Evolutionary conservation across 92 coral and sea anemone species (phyloP).

Genomic region (Heliopora coerulea): DNA sequence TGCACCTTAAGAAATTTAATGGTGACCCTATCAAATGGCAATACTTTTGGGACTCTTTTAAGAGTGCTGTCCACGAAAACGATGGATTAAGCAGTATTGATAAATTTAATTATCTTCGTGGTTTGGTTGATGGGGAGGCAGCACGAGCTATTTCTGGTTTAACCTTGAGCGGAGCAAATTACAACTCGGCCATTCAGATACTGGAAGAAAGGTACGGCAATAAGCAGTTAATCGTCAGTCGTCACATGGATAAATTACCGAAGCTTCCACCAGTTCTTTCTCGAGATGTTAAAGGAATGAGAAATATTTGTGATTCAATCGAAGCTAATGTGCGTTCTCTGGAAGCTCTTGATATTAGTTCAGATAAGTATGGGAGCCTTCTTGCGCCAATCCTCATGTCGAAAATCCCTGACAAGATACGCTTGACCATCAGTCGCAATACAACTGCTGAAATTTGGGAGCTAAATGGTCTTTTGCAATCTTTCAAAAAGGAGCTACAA

Average conservation of each 20-base stretch:
- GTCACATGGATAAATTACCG: slow-evolving; percentile 45
- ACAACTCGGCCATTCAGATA: slow-evolving; percentile 14
- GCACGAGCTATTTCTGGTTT: slow-evolving; percentile 41
- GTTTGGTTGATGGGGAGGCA: slow-evolving; percentile 42
- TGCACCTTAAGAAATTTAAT: slow-evolving; percentile 36
- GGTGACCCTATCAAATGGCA: slow-evolving; percentile 52
- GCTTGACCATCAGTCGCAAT: slow-evolving; percentile 43
- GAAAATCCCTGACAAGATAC: slow-evolving; percentile 45
- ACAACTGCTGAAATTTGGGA: slow-evolving; percentile 37
- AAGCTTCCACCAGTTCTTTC: slow-evolving; percentile 43
- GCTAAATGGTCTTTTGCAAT: slow-evolving; percentile 16
- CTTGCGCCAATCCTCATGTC: slow-evolving; percentile 55
- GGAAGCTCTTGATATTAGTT: slow-evolving; percentile 33
- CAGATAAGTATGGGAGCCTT: slow-evolving; percentile 56
- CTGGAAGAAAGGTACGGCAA: slow-evolving; percentile 33
- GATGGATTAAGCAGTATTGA: slow-evolving; percentile 21
- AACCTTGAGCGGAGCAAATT: slow-evolving; percentile 39
- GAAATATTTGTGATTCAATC: slow-evolving; percentile 28
- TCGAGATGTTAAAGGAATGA: too few relatives aligned
- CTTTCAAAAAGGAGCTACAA: slow-evolving; percentile 34
- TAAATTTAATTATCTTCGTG: slow-evolving; percentile 35
- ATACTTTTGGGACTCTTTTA: slow-evolving; percentile 47
- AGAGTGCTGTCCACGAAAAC: slow-evolving; percentile 39
- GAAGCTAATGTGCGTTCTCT: slow-evolving; percentile 47
- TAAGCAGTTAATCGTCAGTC: slow-evolving; percentile 43